Conservation (phyloP, 2,797 vertebrate species). For the Atherinosoma microstoma region DNA sequence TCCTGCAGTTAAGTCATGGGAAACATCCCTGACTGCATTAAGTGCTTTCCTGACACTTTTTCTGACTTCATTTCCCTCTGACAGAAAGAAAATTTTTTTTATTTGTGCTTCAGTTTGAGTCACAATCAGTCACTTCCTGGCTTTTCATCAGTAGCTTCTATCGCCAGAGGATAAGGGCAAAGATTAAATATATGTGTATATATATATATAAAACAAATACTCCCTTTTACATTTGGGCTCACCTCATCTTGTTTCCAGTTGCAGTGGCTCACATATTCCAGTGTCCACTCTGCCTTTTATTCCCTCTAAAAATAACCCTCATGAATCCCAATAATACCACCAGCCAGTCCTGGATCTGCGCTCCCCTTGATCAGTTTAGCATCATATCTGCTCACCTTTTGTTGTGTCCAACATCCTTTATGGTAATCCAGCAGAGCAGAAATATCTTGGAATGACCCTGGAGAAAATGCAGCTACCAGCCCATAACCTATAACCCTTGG, state of each 20-base stretch:
- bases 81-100: conserved; percentile 2
- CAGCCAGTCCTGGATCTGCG: neutral
- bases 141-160: conserved; percentile 37
- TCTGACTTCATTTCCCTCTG: conserved; percentile 9
- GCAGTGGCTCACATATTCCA: neutral
- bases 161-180: conserved; percentile 15
- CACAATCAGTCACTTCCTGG: conserved; percentile 17
- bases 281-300: neutral
- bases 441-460: conserved; percentile 52
- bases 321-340: neutral
- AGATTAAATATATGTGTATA: neutral
- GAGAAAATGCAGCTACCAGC: conserved; percentile 27
- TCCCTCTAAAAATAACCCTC: conserved; percentile 7
- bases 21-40: conserved; percentile 25
- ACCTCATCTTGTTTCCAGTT: neutral
- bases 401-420: conserved; percentile 22
- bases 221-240: too few species aligned
- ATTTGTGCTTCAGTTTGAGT: conserved; percentile 6
- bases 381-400: conserved; percentile 37
- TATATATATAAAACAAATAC: too few species aligned
- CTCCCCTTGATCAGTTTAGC: conserved; percentile 25
- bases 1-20: conserved; percentile 13
- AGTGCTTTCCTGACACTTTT: conserved; percentile 21
- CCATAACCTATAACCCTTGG: conserved; percentile 47
- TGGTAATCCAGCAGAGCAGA: conserved; percentile 44